Base-by-base conservation (phyloP, 2,888 invertebrate genomes). In the Apomyelois bistriatella region DNA sequence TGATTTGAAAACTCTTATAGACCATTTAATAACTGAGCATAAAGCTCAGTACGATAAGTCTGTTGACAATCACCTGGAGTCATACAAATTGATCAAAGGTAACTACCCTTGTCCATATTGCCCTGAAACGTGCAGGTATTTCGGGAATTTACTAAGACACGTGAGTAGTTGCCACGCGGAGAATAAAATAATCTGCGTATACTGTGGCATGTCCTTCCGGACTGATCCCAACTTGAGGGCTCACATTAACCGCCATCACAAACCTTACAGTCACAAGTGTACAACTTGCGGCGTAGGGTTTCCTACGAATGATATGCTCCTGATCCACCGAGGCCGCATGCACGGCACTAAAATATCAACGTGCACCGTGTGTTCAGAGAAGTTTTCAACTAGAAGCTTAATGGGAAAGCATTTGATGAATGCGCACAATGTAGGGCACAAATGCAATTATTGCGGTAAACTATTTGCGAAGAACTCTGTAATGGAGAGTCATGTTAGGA, bases 21-120 rank as follows among this genome's bases (percentile, higher is more conserved):
- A 76, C 6, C 84, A 85, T 60, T 57, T 85, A 7, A 65, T 65
- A 1, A 48, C 59, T 0, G 73, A 81, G 53, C 84, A 85, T 51
- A 66, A 76, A 49, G 66, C 67, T 4, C 53, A 63, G 3, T 79
- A 75, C 50, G 69, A 79, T 17, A 77, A 64, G 30, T 61, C 72
- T 0, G 65, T 79, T 1, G 70, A 74, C 1, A 68, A 59, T 16
- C 63, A 76, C 15, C 51, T 85, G 35, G 78, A 80, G 50, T 58
- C 76, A 0, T 85, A 73, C 51, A 79, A 75, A 60, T 59, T 85
- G 6, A 62, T 76, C 0, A 75, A 77, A 49, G 77, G 82, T 12
- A 73, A 72, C n/a, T 85, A 73, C 17, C 59, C 72, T 0, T 85
- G 85, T 48, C 85, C 84, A 0, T 65, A 73, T 35, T 85, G 85